Evolutionary conservation across 2,888 invertebrate species (phyloP).

Genomic region (Andrena trimmerana): DNA sequence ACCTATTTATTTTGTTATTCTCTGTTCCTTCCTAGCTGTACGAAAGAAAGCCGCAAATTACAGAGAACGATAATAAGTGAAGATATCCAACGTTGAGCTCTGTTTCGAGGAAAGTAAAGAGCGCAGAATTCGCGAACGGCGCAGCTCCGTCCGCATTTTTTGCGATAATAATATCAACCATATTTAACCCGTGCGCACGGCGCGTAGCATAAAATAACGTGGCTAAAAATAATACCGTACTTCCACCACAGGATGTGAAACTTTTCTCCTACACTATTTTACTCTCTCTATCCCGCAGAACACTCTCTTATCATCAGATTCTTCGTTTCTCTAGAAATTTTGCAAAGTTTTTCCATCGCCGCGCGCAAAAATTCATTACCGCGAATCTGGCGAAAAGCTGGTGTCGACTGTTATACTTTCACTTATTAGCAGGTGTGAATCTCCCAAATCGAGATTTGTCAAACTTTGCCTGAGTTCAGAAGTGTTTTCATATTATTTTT

Average conservation of each 20-base stretch:
- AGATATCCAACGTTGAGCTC: not conserved
- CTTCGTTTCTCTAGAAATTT: not conserved
- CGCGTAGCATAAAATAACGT: not conserved
- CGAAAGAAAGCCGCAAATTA: not conserved
- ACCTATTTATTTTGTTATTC: not conserved
- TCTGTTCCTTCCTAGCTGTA: not conserved
- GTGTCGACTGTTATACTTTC: conserved; percentile 1
- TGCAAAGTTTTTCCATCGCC: not conserved
- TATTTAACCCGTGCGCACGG: conserved; percentile 4
- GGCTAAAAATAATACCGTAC: conserved; percentile 17
- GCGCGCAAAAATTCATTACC: conserved; percentile 24
- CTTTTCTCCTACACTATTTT: conserved; percentile 17
- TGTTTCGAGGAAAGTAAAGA: conserved; percentile 6
- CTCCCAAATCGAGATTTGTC: not conserved
- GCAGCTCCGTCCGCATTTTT: not conserved
- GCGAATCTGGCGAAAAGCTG: not conserved
- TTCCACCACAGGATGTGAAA: not conserved
- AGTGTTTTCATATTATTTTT: too few relatives aligned
- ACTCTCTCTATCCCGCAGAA: not conserved
- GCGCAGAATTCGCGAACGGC: not conserved
- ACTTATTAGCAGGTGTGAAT: not conserved
- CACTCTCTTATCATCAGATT: not conserved
- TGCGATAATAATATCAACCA: conserved; percentile 34
- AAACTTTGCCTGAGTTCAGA: too few relatives aligned
- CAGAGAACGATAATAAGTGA: not conserved